Base-by-base conservation (phyloP, 2,113 vertebrate species). In the Ceyx cyanopectus region DNA sequence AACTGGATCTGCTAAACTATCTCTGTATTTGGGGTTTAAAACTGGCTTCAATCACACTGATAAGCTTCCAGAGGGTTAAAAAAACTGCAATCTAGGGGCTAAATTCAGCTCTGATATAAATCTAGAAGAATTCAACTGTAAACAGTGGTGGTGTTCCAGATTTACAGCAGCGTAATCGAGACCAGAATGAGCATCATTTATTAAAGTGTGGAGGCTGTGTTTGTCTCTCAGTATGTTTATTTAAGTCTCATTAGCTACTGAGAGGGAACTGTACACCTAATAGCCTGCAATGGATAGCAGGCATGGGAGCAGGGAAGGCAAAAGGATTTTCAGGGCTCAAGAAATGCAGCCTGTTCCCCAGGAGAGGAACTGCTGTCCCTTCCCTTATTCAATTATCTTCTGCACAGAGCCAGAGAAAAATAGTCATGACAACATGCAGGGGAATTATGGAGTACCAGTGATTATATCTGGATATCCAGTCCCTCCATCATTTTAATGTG, bases 211-310 rank as follows among this genome's bases (percentile, higher is more conserved):
- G 84, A 93, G 81, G 78, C 87, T n/a, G 7, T 87, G 95, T 91
- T 94, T 2, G 24, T 89, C 81, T 92, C 81, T 93, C 86, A 41
- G 72, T 92, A 92, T 93, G 94, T 94, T 96, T 95, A 95, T 93
- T 96, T 92, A 94, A 94, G 91, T 94, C 84, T 96, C 91, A 89
- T 95, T 94, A 96, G 75, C 89, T 87, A 70, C 87, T 87, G 84
- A 93, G 81, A 92, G 65, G 91, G 75, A 95, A 94, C 60, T 80
- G 87, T 95, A 96, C 80, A 93, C 84, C 60, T 87, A 92, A 91
- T 87, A 70, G 60, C 46, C 74, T 95, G 84, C 90, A 90, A 93
- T 67, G 72, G 92, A 91, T 85, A 95, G 78, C 51, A 60, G 34
- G 23, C 56, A 68, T 12, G 91, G 60, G 54, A 79, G 46, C 43